A percentile compares a stretch with the other conserved stretches of the same genome.
Conservation (phyloP, 2,888 invertebrate genomes). For the Callinectes sapidus region DNA sequence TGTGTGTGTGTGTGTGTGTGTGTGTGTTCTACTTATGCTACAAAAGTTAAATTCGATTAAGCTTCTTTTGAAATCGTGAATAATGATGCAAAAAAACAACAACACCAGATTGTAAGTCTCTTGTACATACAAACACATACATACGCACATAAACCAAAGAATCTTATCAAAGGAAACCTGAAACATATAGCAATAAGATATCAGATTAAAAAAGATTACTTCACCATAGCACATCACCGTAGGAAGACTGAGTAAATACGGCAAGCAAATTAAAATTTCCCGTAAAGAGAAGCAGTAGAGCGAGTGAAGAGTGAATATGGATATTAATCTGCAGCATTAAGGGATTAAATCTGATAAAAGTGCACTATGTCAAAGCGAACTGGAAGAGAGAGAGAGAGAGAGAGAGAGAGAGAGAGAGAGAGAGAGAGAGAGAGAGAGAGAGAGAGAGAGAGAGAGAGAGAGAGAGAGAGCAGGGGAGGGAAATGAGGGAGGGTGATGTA, state of each 20-base stretch:
- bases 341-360: background rate
- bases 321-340: background rate
- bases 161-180: background rate
- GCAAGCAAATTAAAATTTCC: background rate
- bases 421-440: background rate
- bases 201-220: background rate
- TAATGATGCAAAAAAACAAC: too few relatives aligned
- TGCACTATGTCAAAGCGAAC: background rate
- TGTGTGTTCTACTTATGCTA: too few relatives aligned
- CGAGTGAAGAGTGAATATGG: background rate
- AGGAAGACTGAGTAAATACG: background rate
- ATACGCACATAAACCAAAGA: background rate
- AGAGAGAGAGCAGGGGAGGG: background rate
- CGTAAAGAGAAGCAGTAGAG: background rate
- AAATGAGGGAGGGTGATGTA: conserved; percentile 14
- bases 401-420: conserved; percentile 8
- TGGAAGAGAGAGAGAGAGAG: conserved; percentile 9
- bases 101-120: too few relatives aligned
- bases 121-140: too few relatives aligned
- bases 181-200: too few relatives aligned
- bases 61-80: too few relatives aligned
- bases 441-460: background rate
- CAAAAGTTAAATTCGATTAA: too few relatives aligned
- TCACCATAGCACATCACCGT: background rate
- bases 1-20: too few relatives aligned